Evolutionary conservation across 2,797 vertebrate species (phyloP).

Genomic region (Xiphophorus birchmanni): DNA sequence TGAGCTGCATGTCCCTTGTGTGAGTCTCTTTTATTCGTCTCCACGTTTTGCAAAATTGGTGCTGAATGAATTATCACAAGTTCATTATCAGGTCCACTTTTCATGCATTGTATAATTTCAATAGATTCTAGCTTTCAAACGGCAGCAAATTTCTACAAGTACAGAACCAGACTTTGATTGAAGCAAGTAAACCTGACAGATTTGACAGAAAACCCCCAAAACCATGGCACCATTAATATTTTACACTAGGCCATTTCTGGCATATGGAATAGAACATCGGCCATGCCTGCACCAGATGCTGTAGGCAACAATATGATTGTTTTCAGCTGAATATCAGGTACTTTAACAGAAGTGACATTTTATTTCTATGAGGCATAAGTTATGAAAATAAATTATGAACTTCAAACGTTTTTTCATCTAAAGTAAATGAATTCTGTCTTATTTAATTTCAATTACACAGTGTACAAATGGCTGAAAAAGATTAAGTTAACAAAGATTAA

Average conservation of each 20-base stretch:
- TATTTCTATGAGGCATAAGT: background rate
- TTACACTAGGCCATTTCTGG: background rate
- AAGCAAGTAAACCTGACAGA: background rate
- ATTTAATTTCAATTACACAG: background rate
- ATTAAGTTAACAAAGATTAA: background rate
- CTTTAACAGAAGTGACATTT: background rate
- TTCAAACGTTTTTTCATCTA: background rate
- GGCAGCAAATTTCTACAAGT: slow-evolving; percentile 1
- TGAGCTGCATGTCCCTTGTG: slow-evolving; percentile 9
- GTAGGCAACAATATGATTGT: background rate
- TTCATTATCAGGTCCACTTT: slow-evolving; percentile 5
- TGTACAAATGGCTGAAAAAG: background rate
- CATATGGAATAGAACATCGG: background rate
- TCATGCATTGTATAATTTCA: background rate
- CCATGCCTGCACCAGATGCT: background rate
- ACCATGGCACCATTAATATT: background rate
- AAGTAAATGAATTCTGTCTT: background rate
- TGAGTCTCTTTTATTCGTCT: slow-evolving; percentile 2
- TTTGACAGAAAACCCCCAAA: background rate
- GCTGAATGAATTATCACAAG: background rate
- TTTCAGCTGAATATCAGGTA: background rate
- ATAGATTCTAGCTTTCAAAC: slow-evolving; percentile 10
- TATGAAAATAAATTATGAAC: slow-evolving; percentile 2
- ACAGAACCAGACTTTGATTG: slow-evolving; percentile 1
- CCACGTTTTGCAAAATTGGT: background rate